These are phyloP conservation scores for Panthera tigris DNA, from an alignment of 2,113 vertebrate species.

Conservation along the genomic window DNA sequence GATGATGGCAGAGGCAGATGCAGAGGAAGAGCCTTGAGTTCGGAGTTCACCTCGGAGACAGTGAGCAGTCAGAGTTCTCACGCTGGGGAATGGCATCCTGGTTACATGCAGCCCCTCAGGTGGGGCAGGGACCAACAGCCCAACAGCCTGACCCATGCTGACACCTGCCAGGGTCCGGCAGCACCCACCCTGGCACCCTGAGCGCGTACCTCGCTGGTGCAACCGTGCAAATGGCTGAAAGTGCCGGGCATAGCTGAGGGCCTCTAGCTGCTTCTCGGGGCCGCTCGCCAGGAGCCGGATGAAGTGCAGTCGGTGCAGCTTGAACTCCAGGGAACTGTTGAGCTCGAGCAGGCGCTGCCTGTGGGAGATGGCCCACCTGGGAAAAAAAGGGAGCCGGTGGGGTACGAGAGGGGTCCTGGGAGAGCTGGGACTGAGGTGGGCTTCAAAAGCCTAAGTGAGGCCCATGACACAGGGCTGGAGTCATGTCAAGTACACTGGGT, in stretches of 20 bases:
- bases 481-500: background rate
- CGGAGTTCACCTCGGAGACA: background rate
- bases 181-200: background rate
- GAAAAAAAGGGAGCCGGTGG: background rate
- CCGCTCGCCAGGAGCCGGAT: conserved; percentile 91
- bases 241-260: conserved; percentile 91
- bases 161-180: background rate
- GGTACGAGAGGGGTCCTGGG: background rate
- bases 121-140: background rate
- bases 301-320: conserved; percentile 92
- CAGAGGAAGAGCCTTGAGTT: too few species aligned
- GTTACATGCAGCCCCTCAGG: background rate
- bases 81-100: background rate
- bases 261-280: conserved; percentile 91
- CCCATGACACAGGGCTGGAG: background rate
- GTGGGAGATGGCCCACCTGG: conserved; percentile 91
- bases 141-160: background rate
- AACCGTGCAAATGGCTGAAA: conserved; percentile 93
- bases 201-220: conserved; percentile 90
- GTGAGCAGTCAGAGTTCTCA: background rate
- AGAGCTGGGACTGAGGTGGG: background rate
- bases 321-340: conserved; percentile 94
- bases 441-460: background rate
- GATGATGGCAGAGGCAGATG: background rate
- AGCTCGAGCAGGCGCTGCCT: conserved; percentile 91